Percentiles rank a stretch among this genome's conserved stretches.
These are phyloP conservation scores for Cheilosia grossa DNA, from an alignment of 2,888 invertebrate species.

Conservation along the genomic window DNA sequence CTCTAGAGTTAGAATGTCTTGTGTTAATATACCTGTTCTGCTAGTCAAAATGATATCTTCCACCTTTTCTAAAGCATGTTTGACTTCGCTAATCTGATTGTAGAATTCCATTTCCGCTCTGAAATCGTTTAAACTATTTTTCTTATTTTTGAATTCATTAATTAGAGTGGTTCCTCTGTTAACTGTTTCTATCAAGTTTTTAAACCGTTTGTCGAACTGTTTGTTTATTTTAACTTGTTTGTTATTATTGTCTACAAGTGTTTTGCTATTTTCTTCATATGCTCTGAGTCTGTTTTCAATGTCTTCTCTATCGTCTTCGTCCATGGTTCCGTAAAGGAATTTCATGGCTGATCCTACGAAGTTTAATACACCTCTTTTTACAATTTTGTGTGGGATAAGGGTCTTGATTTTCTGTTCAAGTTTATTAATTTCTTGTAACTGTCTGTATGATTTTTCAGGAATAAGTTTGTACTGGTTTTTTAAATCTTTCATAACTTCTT, in stretches of 20 bases:
- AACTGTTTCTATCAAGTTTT: neutral
- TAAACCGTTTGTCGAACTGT: conserved; percentile 3
- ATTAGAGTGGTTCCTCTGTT: conserved; percentile 8
- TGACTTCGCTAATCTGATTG: too few relatives aligned
- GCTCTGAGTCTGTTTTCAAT: conserved; percentile 15
- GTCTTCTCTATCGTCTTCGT: conserved; percentile 17
- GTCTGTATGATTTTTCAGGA: too few relatives aligned
- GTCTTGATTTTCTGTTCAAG: too few relatives aligned
- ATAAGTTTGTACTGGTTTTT: neutral
- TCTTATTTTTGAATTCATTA: conserved; percentile 11
- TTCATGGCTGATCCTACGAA: conserved; percentile 15
- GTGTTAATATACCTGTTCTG: conserved; percentile 9
- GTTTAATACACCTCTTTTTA: neutral
- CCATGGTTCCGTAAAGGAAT: conserved; percentile 31
- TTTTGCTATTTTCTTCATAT: neutral
- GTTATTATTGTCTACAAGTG: neutral
- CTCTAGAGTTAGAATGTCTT: conserved; percentile 4
- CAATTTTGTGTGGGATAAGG: too few relatives aligned
- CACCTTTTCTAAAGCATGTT: neutral
- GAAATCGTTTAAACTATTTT: neutral
- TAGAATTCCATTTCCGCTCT: too few relatives aligned
- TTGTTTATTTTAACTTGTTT: neutral
- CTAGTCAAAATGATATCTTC: conserved; percentile 1
- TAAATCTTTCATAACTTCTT: conserved; percentile 3
- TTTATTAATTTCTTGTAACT: too few relatives aligned